Evolutionary conservation across 2,113 vertebrate genomes (phyloP).

Genomic region (Cynocephalus volans): DNA sequence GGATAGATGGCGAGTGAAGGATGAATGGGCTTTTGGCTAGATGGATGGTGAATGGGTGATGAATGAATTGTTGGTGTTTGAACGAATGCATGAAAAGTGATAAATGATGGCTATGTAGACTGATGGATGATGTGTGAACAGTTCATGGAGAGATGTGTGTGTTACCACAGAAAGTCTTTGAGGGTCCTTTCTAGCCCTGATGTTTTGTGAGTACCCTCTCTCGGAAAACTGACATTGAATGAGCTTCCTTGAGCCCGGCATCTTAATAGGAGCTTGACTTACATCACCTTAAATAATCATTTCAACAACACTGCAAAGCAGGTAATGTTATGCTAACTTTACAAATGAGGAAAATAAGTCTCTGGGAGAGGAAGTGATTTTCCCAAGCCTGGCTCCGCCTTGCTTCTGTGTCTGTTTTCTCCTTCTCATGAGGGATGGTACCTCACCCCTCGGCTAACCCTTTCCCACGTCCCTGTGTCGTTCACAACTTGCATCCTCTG

Average conservation of each 20-base stretch:
- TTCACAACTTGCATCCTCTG: not conserved
- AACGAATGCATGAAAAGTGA: not conserved
- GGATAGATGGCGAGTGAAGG: not conserved
- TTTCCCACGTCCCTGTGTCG: not conserved
- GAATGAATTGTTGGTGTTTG: slow-evolving; percentile 30
- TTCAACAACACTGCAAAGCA: not conserved
- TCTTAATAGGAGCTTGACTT: not conserved
- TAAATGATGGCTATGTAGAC: not conserved
- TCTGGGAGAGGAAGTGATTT: not conserved
- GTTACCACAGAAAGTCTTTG: not conserved
- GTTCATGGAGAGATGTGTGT: not conserved
- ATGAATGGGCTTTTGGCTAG: not conserved
- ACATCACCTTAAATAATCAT: not conserved
- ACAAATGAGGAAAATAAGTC: not conserved
- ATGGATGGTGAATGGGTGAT: slow-evolving; percentile 5
- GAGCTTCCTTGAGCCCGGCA: not conserved
- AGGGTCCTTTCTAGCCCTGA: not conserved
- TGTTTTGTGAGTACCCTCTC: too few relatives aligned
- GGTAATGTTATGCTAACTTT: not conserved
- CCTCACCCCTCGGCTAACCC: not conserved
- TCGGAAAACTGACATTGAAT: not conserved
- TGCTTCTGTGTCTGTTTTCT: not conserved
- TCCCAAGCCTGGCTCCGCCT: not conserved
- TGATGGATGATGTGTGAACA: not conserved
- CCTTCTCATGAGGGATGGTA: not conserved